These are phyloP conservation scores for Tursiops truncatus DNA, from an alignment of 2,113 vertebrate genomes.

Conservation along the genomic window DNA sequence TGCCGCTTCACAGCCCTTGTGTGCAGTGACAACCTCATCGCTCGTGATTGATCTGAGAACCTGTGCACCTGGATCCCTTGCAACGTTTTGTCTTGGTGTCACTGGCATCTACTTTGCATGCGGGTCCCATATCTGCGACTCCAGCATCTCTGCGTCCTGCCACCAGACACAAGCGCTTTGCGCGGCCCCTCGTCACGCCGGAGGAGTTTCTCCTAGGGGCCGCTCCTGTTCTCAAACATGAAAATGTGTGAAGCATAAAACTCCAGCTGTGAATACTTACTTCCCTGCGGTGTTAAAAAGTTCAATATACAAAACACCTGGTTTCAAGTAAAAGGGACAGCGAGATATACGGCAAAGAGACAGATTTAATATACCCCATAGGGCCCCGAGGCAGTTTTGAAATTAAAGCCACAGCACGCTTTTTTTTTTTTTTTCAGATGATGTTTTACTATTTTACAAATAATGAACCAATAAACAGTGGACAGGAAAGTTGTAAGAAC, in stretches of 20 bases:
- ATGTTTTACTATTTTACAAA: conserved; percentile 79
- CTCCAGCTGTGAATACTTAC: conserved; percentile 92
- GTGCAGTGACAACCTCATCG: conserved; percentile 54
- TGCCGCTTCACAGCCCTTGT: conserved; percentile 62
- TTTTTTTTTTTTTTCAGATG: conserved; percentile 27
- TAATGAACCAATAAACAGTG: conserved; percentile 78
- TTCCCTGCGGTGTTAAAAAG: conserved; percentile 89
- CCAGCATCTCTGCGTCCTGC: conserved; percentile 80
- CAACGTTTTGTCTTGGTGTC: conserved; percentile 75
- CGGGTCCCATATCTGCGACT: conserved; percentile 80
- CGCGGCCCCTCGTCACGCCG: conserved; percentile 81
- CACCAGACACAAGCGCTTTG: conserved; percentile 84
- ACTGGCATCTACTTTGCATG: conserved; percentile 82
- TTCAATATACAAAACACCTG: conserved; percentile 92
- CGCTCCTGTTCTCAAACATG: conserved; percentile 88
- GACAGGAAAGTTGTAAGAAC: conserved; percentile 70
- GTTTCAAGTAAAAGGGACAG: conserved; percentile 87
- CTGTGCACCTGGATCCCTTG: conserved; percentile 58
- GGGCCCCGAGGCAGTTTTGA: conserved; percentile 84
- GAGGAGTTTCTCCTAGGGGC: conserved; percentile 80
- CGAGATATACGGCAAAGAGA: conserved; percentile 88
- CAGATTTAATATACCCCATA: conserved; percentile 90
- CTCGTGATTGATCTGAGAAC: conserved; percentile 72
- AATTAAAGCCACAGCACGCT: conserved; percentile 85
- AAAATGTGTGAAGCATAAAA: conserved; percentile 92